phyloP scores from a whole-genome alignment of 1,140 invertebrate genomes.

The Periplaneta americana region DNA sequence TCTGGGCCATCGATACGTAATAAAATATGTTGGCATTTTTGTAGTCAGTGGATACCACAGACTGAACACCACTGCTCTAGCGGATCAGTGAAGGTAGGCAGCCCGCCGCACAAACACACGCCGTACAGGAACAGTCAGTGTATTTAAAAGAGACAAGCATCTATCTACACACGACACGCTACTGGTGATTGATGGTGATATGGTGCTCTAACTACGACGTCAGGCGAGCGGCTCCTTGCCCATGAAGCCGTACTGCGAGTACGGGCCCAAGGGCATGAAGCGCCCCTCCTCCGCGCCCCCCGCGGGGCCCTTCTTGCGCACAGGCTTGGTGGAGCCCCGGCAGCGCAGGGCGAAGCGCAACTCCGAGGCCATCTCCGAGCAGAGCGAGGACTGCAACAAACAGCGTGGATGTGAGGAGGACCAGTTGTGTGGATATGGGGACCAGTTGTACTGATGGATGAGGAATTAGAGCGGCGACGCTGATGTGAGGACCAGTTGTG shows the following conservation, averaged over 20 bases:
- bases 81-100: too few species aligned
- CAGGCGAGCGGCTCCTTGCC: slow-evolving; percentile 45
- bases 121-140: background rate
- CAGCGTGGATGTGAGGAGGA: too few species aligned
- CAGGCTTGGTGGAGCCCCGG: slow-evolving; percentile 46
- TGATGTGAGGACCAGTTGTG: too few species aligned
- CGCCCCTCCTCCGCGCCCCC: slow-evolving; percentile 9
- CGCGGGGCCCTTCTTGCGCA: slow-evolving; percentile 31
- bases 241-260: slow-evolving; percentile 54
- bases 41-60: too few species aligned
- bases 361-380: slow-evolving; percentile 61
- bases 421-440: too few species aligned
- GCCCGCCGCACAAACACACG: too few species aligned
- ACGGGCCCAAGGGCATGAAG: slow-evolving; percentile 40
- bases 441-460: too few species aligned
- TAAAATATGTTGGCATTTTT: too few species aligned
- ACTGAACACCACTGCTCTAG: too few species aligned
- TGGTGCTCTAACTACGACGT: background rate
- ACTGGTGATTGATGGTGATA: background rate
- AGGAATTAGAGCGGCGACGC: too few species aligned
- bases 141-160: background rate
- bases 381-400: slow-evolving; percentile 53
- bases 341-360: slow-evolving; percentile 61
- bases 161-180: too few species aligned
- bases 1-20: too few species aligned